These are phyloP conservation scores for Syrphus vitripennis DNA, from an alignment of 2,888 invertebrate species.

Conservation along the genomic window DNA sequence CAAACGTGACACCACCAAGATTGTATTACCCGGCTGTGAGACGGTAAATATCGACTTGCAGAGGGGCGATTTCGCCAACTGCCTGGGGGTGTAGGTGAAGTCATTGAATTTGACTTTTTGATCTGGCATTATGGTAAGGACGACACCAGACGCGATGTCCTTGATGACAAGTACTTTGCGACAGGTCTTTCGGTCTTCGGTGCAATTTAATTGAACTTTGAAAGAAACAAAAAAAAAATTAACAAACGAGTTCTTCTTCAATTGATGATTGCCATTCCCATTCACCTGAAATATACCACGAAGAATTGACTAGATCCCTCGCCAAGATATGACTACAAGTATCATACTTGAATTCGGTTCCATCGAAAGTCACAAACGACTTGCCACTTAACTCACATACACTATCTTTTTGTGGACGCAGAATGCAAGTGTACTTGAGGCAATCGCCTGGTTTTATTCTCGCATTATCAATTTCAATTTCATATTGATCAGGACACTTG, in stretches of 20 bases:
- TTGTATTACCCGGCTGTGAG: conserved; percentile 86
- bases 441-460: conserved; percentile 80
- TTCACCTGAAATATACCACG: conserved; percentile 88
- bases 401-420: conserved; percentile 85
- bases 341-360: conserved; percentile 89
- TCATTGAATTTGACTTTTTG: conserved; percentile 87
- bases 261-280: conserved; percentile 48
- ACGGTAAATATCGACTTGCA: conserved; percentile 84
- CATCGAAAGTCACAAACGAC: conserved; percentile 91
- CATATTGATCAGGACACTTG: conserved; percentile 85
- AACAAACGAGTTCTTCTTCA: neutral
- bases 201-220: conserved; percentile 83
- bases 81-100: conserved; percentile 81
- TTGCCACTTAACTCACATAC: conserved; percentile 86
- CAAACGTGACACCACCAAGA: conserved; percentile 86
- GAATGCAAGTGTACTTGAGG: conserved; percentile 85
- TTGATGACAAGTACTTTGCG: conserved; percentile 84
- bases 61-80: conserved; percentile 79
- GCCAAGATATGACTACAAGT: conserved; percentile 91
- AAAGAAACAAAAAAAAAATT: neutral
- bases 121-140: conserved; percentile 82
- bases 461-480: conserved; percentile 82
- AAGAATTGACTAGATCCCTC: conserved; percentile 85
- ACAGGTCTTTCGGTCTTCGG: conserved; percentile 82
- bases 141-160: conserved; percentile 83